Conservation (phyloP, 2,888 invertebrate genomes). For the Mimumesa dahlbomi region DNA sequence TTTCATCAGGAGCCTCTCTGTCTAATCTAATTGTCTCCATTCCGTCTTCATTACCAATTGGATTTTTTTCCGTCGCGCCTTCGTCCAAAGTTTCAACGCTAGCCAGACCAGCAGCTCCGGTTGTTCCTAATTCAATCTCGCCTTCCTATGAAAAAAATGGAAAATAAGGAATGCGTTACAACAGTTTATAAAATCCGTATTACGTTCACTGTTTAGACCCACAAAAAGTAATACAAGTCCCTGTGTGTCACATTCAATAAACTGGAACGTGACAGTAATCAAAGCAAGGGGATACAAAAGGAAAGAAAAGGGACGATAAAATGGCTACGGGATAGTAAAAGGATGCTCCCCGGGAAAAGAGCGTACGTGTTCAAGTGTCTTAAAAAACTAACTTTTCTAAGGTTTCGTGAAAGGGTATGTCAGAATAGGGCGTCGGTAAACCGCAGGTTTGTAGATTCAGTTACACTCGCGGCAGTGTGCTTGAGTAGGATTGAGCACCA, state of each 20-base stretch:
- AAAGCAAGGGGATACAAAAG: background rate
- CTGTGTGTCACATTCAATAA: background rate
- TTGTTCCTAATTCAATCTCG: constrained; percentile 82
- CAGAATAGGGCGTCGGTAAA: background rate
- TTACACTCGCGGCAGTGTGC: background rate
- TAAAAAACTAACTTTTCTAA: constrained; percentile 16
- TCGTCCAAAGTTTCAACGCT: constrained; percentile 92
- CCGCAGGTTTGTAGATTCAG: constrained; percentile 12
- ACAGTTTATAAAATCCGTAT: too few relatives aligned
- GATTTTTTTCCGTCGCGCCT: constrained; percentile 84
- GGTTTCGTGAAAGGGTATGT: constrained; percentile 29
- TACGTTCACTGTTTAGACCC: background rate
- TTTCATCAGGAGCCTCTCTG: constrained; percentile 78
- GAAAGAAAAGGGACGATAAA: background rate
- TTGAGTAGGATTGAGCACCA: too few relatives aligned
- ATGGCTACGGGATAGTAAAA: constrained; percentile 1
- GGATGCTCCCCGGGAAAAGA: constrained; percentile 21
- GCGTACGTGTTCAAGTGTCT: constrained; percentile 33
- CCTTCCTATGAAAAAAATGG: constrained; percentile 71
- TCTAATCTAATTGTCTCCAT: constrained; percentile 88
- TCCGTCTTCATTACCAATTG: constrained; percentile 84
- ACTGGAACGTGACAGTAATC: background rate
- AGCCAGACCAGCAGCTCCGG: constrained; percentile 86
- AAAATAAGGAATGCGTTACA: background rate
- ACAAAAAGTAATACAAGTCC: too few relatives aligned